These are phyloP conservation scores for Xiphorhynchus elegans DNA, from an alignment of 2,113 vertebrate species.

Conservation along the genomic window DNA sequence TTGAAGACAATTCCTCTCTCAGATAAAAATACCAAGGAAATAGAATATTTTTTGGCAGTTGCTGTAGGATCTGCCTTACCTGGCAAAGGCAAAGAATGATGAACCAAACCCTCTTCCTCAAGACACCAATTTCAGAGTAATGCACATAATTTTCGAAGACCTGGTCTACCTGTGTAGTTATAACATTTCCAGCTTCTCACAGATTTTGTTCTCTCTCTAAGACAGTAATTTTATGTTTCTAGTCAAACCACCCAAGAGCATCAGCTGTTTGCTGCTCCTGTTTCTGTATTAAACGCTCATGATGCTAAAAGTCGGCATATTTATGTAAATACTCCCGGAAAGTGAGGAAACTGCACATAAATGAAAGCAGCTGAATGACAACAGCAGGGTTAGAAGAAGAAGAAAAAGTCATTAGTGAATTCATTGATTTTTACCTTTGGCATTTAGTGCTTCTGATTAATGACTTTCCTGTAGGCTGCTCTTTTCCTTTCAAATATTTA, in stretches of 20 bases:
- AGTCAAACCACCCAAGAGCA: not conserved
- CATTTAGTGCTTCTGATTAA: slow-evolving; percentile 39
- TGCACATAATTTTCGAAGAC: not conserved
- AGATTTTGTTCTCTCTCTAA: not conserved
- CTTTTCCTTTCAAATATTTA: slow-evolving; percentile 6
- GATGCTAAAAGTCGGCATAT: not conserved
- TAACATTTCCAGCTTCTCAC: not conserved
- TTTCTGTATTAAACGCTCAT: not conserved
- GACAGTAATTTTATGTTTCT: not conserved
- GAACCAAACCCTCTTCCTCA: not conserved
- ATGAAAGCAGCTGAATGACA: slow-evolving; percentile 8
- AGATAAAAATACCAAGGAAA: not conserved
- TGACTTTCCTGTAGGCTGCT: slow-evolving; percentile 5
- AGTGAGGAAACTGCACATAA: slow-evolving; percentile 14
- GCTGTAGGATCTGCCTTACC: not conserved
- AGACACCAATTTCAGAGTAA: not conserved
- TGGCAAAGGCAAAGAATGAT: not conserved
- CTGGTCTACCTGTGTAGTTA: not conserved
- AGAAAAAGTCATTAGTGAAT: slow-evolving; percentile 38
- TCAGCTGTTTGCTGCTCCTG: not conserved
- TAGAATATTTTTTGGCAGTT: not conserved
- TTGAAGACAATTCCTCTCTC: not conserved
- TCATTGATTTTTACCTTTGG: slow-evolving; percentile 49
- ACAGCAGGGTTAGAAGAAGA: slow-evolving; percentile 9
- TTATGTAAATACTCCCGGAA: slow-evolving; percentile 31